Base-by-base conservation (phyloP, 2,113 vertebrate genomes). In the Hipposideros armiger region DNA sequence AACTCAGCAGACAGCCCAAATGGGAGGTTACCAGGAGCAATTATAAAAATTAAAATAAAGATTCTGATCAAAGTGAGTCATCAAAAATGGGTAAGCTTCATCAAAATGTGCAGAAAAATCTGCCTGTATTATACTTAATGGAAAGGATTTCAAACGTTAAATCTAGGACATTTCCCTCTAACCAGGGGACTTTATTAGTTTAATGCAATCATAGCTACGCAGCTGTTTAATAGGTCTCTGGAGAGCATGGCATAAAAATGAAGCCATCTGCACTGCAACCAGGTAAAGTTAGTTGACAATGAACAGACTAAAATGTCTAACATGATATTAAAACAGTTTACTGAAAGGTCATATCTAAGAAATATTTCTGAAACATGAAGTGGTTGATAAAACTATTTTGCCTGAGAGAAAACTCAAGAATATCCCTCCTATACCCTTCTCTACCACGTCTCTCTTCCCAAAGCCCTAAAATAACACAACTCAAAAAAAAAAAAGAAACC, bases 311-410 rank as follows among this genome's bases (percentile, higher is more conserved):
- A 97, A 96, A 98, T 80, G n/a, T 97, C 97, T 97, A 97, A 60
- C 67, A 11, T 30, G 89, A 93, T 94, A 98, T 98, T 97, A 98
- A 97, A 97, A 78, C 66, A 91, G 95, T 98, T 97, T 97, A 97
- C 47, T 94, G 73, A 97, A 98, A 95, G 97, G 92, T 84, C 97
- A 91, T 90, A 95, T 73, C 72, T 4, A 8, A 96, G 24, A 74
- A 96, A 93, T 8, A 22, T 5, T 84, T 88, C 54, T 82, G 13
- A 70, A 94, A 86, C 24, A 72, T 8, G 3, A 92, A 80, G 19
- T 70, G 20, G 91, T 17, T 52, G 5, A 62, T 76, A 74, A 64
- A 83, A 91, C 15, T 22, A 64, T 16, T 73, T 87, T 24, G 20
- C 36, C 77, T 82, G 70, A 69, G 74, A 24, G 32, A 80, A 88